A percentile compares a stretch with the other conserved stretches of the same genome.
Conservation (phyloP, 2,797 vertebrate species). For the Chaunax sp. region DNA sequence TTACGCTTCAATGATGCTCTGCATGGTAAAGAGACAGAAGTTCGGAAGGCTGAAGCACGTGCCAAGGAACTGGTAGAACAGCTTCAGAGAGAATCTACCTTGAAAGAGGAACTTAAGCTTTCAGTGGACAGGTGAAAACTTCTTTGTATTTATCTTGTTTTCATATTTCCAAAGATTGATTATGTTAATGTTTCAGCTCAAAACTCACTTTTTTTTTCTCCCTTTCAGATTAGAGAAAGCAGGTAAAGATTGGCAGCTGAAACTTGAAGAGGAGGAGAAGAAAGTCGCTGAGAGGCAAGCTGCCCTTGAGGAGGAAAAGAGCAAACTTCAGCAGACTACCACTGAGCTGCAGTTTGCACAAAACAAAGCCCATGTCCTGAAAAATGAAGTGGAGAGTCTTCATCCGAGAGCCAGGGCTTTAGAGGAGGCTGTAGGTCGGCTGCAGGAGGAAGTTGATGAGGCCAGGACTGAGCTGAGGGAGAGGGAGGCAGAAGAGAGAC, state of each 20-base stretch:
- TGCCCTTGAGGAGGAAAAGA: conserved; percentile 81
- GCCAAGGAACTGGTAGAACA: conserved; percentile 85
- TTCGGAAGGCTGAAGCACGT: conserved; percentile 84
- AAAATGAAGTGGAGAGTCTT: conserved; percentile 82
- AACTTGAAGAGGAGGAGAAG: conserved; percentile 78
- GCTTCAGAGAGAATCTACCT: conserved; percentile 82
- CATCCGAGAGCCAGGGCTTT: conserved; percentile 79
- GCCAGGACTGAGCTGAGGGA: conserved; percentile 81
- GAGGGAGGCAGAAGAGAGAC: conserved; percentile 86
- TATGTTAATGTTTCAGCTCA: background rate
- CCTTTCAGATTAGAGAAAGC: conserved; percentile 84
- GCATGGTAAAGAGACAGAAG: conserved; percentile 91
- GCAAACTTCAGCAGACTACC: conserved; percentile 74
- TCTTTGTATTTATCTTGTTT: background rate
- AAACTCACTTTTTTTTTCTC: background rate
- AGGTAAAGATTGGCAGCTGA: conserved; percentile 81
- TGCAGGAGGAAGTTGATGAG: conserved; percentile 79
- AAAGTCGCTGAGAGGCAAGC: conserved; percentile 77
- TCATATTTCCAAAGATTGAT: background rate
- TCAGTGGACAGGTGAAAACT: conserved; percentile 76
- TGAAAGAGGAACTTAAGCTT: conserved; percentile 85
- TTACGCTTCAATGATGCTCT: conserved; percentile 89
- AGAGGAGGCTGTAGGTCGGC: conserved; percentile 83
- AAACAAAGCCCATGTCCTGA: conserved; percentile 70
- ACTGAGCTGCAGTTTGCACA: conserved; percentile 76